These are phyloP conservation scores for Trachythela sp. DNA, from an alignment of 64 coral and sea anemone genomes.

Conservation along the genomic window DNA sequence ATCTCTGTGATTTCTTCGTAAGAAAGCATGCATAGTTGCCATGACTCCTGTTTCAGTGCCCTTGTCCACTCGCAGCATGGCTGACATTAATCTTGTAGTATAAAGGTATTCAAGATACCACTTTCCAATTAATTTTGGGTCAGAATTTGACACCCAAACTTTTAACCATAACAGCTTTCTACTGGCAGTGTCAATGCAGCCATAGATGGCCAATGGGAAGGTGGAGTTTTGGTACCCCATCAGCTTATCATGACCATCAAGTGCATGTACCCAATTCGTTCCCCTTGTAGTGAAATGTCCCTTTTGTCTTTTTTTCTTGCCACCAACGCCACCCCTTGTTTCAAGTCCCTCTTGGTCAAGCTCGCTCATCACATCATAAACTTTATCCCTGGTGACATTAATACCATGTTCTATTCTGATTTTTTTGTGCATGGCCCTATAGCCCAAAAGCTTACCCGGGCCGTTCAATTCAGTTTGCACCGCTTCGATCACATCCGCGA, in stretches of 20 bases:
- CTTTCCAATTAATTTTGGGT: neutral
- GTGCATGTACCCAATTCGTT: neutral
- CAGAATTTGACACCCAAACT: neutral
- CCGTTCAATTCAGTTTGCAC: neutral
- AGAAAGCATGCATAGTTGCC: neutral
- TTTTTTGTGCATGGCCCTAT: conserved; percentile 11
- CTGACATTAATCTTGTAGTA: neutral
- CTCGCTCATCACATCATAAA: neutral
- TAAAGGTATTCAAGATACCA: conserved; percentile 5
- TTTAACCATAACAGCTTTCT: neutral
- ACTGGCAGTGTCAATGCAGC: neutral
- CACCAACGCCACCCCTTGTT: neutral
- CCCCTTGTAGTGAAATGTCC: neutral
- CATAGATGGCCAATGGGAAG: conserved; percentile 2
- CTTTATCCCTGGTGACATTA: neutral
- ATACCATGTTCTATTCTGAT: neutral
- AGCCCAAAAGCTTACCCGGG: neutral
- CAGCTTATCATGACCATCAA: conserved; percentile 17
- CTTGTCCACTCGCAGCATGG: neutral
- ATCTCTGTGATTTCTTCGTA: neutral
- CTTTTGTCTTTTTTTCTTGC: neutral
- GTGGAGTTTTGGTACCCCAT: conserved; percentile 11
- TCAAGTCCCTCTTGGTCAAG: neutral
- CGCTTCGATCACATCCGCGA: neutral
- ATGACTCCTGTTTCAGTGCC: neutral